Evolutionary conservation across 2,888 invertebrate species (phyloP).

Genomic region (Osmoderma eremita): DNA sequence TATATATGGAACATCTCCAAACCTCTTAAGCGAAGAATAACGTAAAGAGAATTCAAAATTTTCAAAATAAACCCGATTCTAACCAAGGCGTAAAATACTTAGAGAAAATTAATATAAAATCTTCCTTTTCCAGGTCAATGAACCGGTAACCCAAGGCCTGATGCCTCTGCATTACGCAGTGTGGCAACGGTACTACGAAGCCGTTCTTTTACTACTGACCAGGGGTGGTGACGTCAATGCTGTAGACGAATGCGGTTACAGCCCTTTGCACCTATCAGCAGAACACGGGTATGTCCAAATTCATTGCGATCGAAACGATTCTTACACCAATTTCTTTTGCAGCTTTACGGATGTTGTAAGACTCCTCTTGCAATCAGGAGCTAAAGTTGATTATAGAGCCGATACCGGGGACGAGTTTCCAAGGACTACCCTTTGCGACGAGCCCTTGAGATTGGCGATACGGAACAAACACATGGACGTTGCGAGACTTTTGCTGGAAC

Average conservation of each 20-base stretch:
- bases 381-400: slow-evolving; percentile 82
- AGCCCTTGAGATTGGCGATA: slow-evolving; percentile 88
- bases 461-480: slow-evolving; percentile 84
- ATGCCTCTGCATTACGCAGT: slow-evolving; percentile 93
- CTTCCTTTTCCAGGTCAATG: slow-evolving; percentile 67
- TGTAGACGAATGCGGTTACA: slow-evolving; percentile 90
- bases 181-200: slow-evolving; percentile 85
- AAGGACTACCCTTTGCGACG: slow-evolving; percentile 80
- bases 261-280: slow-evolving; percentile 89
- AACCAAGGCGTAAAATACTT: too few species aligned
- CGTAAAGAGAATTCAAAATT: too few species aligned
- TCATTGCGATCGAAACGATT: neutral
- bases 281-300: slow-evolving; percentile 76
- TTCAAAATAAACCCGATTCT: too few species aligned
- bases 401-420: slow-evolving; percentile 78
- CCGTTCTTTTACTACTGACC: slow-evolving; percentile 81
- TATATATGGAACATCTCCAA: too few species aligned
- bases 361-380: slow-evolving; percentile 79
- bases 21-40: too few species aligned
- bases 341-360: slow-evolving; percentile 76
- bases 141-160: slow-evolving; percentile 85
- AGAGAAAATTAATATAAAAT: too few species aligned
- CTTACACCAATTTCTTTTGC: slow-evolving; percentile 47
- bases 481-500: slow-evolving; percentile 77
- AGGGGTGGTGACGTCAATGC: slow-evolving; percentile 85